Percentiles rank a stretch among this genome's conserved stretches.
Conservation (phyloP, 1,140 invertebrate genomes). For the Trinorchestia longiramus region DNA sequence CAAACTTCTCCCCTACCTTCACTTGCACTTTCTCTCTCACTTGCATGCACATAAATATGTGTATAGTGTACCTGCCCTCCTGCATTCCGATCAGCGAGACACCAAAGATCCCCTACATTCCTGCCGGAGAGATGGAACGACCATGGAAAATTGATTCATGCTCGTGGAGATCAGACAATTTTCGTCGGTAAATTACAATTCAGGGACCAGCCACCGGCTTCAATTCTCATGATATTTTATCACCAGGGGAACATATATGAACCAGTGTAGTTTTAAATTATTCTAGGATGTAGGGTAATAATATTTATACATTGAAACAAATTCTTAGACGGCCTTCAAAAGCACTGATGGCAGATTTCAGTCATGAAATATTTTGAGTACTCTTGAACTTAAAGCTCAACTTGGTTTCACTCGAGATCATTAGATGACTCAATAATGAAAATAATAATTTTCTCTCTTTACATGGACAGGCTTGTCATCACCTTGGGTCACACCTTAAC, state of each 20-base stretch:
- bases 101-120: slow-evolving; percentile 8
- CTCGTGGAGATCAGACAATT: neutral
- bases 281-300: neutral
- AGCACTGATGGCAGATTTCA: neutral
- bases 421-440: neutral
- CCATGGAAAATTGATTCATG: neutral
- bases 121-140: neutral
- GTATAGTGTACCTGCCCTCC: neutral
- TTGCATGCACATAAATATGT: neutral
- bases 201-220: neutral
- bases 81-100: slow-evolving; percentile 25
- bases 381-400: neutral
- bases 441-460: neutral
- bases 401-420: neutral
- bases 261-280: neutral
- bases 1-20: slow-evolving; percentile 38
- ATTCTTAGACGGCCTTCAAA: neutral
- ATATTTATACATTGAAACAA: neutral
- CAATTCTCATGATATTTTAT: neutral
- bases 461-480: neutral
- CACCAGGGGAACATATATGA: neutral
- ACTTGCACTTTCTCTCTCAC: slow-evolving; percentile 41
- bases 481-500: neutral
- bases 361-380: neutral
- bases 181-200: neutral